phyloP scores from a whole-genome alignment of 1,140 invertebrate species.

The Drosophila navojoa region DNA sequence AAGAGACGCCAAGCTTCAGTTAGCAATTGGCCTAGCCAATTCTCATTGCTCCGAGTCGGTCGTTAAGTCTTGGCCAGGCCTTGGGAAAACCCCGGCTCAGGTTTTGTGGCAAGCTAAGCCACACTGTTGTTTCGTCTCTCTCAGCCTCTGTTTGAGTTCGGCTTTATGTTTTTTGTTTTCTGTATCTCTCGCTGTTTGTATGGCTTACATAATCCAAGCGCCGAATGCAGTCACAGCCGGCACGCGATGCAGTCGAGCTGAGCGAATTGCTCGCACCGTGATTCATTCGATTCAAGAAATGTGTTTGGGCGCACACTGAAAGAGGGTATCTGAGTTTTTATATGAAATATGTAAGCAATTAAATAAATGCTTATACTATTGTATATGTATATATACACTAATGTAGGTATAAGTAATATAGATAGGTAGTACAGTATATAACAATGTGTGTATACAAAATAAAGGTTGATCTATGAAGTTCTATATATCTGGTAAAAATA shows the following conservation, averaged over 20 bases:
- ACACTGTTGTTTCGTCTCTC: not conserved
- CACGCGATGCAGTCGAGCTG: slow-evolving; percentile 53
- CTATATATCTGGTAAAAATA: too few relatives aligned
- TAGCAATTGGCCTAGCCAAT: slow-evolving; percentile 52
- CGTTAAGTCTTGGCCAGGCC: slow-evolving; percentile 47
- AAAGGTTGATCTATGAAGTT: too few relatives aligned
- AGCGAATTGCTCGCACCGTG: slow-evolving; percentile 24
- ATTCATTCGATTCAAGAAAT: slow-evolving; percentile 30
- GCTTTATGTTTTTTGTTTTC: slow-evolving; percentile 4
- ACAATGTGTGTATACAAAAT: too few relatives aligned
- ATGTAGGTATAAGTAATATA: too few relatives aligned
- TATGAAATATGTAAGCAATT: not conserved
- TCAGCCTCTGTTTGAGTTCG: slow-evolving; percentile 13
- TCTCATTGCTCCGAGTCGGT: slow-evolving; percentile 48
- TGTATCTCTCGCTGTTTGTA: slow-evolving; percentile 14
- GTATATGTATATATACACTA: too few relatives aligned
- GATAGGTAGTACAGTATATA: too few relatives aligned
- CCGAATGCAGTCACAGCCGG: slow-evolving; percentile 52
- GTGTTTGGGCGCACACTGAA: not conserved
- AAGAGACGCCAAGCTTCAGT: slow-evolving; percentile 29
- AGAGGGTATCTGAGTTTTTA: not conserved
- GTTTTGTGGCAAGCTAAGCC: slow-evolving; percentile 26
- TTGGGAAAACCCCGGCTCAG: slow-evolving; percentile 73
- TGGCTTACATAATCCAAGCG: slow-evolving; percentile 62
- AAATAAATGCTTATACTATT: too few relatives aligned